Conservation (phyloP, 1,140 invertebrate species). For the Rhizoglyphus robini region DNA sequence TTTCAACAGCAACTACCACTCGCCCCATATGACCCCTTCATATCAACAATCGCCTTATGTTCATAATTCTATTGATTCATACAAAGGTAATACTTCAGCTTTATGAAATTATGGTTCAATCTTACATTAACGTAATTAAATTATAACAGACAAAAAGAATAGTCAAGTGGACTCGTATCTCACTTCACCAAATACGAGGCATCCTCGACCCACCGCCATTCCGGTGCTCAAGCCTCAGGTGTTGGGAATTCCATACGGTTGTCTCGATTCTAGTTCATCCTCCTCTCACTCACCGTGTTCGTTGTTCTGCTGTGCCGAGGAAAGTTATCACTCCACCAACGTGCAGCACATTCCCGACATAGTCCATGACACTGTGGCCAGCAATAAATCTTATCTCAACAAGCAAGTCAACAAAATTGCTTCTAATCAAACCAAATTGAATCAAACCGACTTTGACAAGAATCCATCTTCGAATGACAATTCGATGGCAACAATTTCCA, state of each 20-base stretch:
- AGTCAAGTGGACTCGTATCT: not conserved
- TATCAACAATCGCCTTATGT: not conserved
- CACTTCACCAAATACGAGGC: not conserved
- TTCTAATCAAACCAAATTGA: too few relatives aligned
- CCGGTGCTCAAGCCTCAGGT: conserved; percentile 24
- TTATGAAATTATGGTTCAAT: not conserved
- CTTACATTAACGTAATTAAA: not conserved
- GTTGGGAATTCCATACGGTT: conserved; percentile 20
- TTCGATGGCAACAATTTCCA: not conserved
- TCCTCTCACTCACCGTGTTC: conserved; percentile 9
- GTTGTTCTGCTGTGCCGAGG: conserved; percentile 20
- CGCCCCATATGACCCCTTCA: not conserved
- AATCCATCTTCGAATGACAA: too few relatives aligned
- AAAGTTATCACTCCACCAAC: not conserved
- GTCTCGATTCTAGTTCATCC: not conserved
- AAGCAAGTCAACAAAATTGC: too few relatives aligned
- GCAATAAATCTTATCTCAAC: not conserved
- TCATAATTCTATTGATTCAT: not conserved
- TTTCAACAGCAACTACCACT: conserved; percentile 2
- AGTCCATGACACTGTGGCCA: not conserved
- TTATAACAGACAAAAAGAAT: not conserved
- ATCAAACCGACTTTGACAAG: too few relatives aligned
- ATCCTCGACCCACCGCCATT: conserved; percentile 19
- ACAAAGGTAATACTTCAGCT: not conserved
- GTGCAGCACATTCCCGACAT: not conserved